These are phyloP conservation scores for Orbicella faveolata DNA, from an alignment of 64 coral and sea anemone genomes.

Conservation along the genomic window DNA sequence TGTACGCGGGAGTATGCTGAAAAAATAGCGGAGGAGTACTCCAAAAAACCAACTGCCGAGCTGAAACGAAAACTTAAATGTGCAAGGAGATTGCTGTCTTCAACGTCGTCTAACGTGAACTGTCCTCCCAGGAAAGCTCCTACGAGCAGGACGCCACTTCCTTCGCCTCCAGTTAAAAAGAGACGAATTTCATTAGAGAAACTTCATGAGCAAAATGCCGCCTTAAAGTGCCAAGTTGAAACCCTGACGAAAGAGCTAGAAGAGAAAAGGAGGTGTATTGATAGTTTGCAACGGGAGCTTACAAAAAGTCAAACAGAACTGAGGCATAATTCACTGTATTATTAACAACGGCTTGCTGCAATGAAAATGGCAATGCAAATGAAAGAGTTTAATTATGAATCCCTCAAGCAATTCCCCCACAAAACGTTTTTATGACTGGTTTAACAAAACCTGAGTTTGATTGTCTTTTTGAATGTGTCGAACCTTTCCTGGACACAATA, in stretches of 20 bases:
- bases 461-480: conserved; percentile 48
- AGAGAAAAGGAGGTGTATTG: background rate
- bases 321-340: background rate
- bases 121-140: conserved; percentile 34
- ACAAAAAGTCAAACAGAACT: conserved; percentile 32
- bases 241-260: background rate
- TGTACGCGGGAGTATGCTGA: conserved; percentile 22
- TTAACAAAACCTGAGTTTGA: conserved; percentile 50
- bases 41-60: background rate
- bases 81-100: background rate
- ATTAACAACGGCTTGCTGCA: background rate
- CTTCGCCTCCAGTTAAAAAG: background rate
- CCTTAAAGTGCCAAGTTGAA: conserved; percentile 21
- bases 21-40: conserved; percentile 6
- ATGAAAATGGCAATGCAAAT: conserved; percentile 7
- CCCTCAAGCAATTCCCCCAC: background rate
- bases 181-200: conserved; percentile 13
- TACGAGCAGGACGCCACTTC: background rate
- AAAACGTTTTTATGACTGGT: conserved; percentile 16
- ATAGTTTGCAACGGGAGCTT: background rate
- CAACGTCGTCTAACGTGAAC: background rate
- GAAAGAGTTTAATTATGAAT: conserved; percentile 11
- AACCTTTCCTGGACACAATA: conserved; percentile 26
- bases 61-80: background rate
- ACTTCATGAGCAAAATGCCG: background rate